These are phyloP conservation scores for Fundulus diaphanus DNA, from an alignment of 2,797 vertebrate genomes.

Conservation along the genomic window DNA sequence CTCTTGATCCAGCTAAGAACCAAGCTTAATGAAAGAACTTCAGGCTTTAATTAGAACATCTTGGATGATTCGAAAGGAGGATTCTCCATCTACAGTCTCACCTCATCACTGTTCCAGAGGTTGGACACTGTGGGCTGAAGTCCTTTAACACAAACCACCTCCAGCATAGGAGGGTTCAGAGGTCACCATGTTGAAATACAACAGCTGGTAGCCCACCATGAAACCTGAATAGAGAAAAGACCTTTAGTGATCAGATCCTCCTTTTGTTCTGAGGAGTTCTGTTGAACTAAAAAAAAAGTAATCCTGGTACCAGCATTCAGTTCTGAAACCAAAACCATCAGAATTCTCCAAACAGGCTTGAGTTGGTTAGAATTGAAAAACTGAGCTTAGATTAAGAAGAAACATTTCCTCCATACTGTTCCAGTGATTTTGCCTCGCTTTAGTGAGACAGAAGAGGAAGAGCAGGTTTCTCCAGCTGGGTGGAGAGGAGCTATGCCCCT, in stretches of 20 bases:
- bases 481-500: too few species aligned
- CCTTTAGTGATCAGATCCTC: neutral
- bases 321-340: too few species aligned
- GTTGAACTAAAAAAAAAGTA: too few species aligned
- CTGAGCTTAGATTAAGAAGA: too few species aligned
- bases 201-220: conserved; percentile 94
- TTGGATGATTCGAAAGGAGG: neutral
- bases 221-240: conserved; percentile 81
- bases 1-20: neutral
- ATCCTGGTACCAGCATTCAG: too few species aligned
- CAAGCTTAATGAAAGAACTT: neutral
- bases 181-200: conserved; percentile 95
- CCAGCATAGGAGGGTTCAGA: conserved; percentile 95
- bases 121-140: conserved; percentile 92
- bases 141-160: conserved; percentile 95
- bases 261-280: neutral
- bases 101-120: conserved; percentile 97
- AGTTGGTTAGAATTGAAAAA: too few species aligned
- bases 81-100: conserved; percentile 52
- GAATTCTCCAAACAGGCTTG: too few species aligned
- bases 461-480: too few species aligned
- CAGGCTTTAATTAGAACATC: neutral
- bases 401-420: too few species aligned
- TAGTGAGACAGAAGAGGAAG: too few species aligned
- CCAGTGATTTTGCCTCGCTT: too few species aligned